phyloP scores from a whole-genome alignment of 2,797 vertebrate genomes.

The Euthynnus affinis region DNA sequence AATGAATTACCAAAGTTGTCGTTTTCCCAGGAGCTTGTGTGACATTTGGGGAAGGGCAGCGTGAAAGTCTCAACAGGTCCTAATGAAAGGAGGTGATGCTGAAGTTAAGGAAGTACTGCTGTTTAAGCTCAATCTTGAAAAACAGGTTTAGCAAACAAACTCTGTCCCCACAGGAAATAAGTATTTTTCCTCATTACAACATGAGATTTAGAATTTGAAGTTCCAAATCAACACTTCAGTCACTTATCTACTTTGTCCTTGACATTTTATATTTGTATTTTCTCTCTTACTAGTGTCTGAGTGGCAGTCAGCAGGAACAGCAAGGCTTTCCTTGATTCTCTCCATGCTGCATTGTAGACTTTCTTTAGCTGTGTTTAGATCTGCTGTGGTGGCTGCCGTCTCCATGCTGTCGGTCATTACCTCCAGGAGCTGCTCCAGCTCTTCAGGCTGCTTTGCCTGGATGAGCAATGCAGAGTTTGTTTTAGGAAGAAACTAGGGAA shows the following conservation, averaged over 20 bases:
- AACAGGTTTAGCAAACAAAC: constrained; percentile 1
- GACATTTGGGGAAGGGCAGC: constrained; percentile 90
- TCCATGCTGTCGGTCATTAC: constrained; percentile 86
- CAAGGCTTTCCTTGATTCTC: constrained; percentile 79
- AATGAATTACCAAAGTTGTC: constrained; percentile 97
- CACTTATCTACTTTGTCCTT: neutral
- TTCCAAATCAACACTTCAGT: too few relatives aligned
- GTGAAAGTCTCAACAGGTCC: constrained; percentile 84
- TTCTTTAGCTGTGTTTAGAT: constrained; percentile 79
- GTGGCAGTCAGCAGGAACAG: constrained; percentile 70
- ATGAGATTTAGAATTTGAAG: neutral
- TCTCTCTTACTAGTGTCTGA: constrained; percentile 59
- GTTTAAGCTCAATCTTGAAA: constrained; percentile 9
- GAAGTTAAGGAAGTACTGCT: neutral
- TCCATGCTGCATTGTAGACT: constrained; percentile 81
- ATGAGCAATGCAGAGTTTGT: neutral
- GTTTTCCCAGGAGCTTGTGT: constrained; percentile 91
- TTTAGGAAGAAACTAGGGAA: neutral
- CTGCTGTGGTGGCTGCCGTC: constrained; percentile 75
- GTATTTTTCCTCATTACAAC: neutral
- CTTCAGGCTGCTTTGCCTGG: constrained; percentile 84
- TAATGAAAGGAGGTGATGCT: constrained; percentile 52
- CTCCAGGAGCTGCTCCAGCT: constrained; percentile 87
- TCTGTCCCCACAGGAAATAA: neutral
- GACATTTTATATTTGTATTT: neutral